A percentile compares a stretch with the other conserved stretches of the same genome.
phyloP scores from a whole-genome alignment of 2,113 vertebrate species.

The Bubo scandiacus region DNA sequence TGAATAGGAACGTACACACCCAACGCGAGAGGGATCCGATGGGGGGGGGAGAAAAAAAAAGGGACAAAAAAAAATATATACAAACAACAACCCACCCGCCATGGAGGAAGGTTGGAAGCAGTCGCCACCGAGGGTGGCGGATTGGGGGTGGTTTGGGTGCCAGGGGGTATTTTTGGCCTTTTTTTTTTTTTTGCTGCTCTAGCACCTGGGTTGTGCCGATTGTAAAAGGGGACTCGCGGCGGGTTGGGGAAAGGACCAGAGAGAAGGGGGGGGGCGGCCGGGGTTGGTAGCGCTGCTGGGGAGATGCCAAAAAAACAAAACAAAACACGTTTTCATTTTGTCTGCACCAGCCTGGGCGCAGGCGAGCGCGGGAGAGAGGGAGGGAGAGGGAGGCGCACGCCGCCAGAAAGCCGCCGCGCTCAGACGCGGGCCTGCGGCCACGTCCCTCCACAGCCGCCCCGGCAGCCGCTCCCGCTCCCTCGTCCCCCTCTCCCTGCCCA shows the following conservation, averaged over 20 bases:
- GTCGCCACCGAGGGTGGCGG: background rate
- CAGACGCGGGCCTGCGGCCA: constrained; percentile 56
- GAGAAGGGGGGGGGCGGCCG: background rate
- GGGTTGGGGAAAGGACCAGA: background rate
- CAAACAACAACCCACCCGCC: background rate
- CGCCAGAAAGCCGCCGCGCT: constrained; percentile 7
- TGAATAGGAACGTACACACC: constrained; percentile 18
- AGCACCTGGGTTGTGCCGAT: constrained; percentile 18
- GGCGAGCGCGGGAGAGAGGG: constrained; percentile 14
- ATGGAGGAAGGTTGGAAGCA: background rate
- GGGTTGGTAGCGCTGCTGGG: constrained; percentile 42
- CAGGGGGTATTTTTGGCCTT: constrained; percentile 20
- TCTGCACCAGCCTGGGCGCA: constrained; percentile 58
- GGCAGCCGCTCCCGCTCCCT: constrained; percentile 46
- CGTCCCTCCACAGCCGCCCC: constrained; percentile 47
- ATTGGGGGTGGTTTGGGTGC: background rate
- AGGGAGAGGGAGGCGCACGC: constrained; percentile 8
- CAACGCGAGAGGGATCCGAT: background rate
- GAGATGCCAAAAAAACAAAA: constrained; percentile 59
- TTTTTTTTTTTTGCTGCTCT: background rate
- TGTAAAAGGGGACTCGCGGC: background rate
- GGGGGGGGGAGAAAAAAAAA: background rate
- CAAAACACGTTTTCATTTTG: constrained; percentile 67
- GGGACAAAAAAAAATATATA: background rate
- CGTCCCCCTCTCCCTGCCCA: constrained; percentile 53